Percentiles rank a stretch among this genome's conserved stretches.
These are phyloP conservation scores for Rhagoletis pomonella DNA, from an alignment of 1,140 invertebrate species.

Conservation along the genomic window DNA sequence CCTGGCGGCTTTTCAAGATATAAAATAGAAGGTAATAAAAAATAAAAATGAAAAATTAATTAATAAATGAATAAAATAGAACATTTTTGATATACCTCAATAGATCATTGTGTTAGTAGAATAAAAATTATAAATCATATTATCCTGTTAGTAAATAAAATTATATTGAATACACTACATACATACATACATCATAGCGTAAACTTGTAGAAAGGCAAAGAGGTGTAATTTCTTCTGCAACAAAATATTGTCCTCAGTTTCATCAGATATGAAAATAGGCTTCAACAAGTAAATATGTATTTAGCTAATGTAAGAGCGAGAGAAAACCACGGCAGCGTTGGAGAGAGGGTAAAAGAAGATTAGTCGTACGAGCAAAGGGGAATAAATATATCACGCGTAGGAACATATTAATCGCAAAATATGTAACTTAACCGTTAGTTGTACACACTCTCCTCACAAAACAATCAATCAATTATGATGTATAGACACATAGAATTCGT, in stretches of 20 bases:
- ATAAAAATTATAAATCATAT: constrained; percentile 19
- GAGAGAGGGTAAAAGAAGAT: neutral
- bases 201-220: constrained; percentile 19
- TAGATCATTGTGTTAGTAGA: constrained; percentile 40
- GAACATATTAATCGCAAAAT: constrained; percentile 72
- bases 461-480: neutral
- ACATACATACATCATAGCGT: neutral
- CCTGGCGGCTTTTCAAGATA: neutral
- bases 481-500: too few relatives aligned
- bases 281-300: constrained; percentile 31
- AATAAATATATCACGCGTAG: constrained; percentile 59
- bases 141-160: neutral
- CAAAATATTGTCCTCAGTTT: constrained; percentile 48
- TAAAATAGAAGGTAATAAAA: too few relatives aligned
- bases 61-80: neutral
- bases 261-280: constrained; percentile 48
- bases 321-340: neutral
- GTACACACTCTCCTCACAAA: neutral
- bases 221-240: neutral
- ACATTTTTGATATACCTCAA: constrained; percentile 46
- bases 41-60: neutral
- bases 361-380: neutral
- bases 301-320: neutral
- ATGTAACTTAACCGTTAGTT: constrained; percentile 47
- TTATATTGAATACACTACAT: neutral